Evolutionary conservation across 2,797 vertebrate genomes (phyloP).

Genomic region (Microctenopoma steveboyesi): DNA sequence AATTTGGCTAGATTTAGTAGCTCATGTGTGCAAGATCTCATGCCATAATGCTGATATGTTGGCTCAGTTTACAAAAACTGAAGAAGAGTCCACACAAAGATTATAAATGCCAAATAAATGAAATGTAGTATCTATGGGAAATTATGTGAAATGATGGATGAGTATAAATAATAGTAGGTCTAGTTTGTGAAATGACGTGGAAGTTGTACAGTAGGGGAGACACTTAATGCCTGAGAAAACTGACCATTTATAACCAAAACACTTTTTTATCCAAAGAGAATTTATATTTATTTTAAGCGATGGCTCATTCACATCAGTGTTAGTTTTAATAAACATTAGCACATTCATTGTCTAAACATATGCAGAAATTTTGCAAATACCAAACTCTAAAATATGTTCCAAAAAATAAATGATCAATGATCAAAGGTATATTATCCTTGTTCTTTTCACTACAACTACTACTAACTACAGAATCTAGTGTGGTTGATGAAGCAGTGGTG

Average conservation of each 20-base stretch:
- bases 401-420: background rate
- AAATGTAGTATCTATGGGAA: background rate
- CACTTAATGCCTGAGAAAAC: background rate
- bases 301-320: too few relatives aligned
- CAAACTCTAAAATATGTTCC: background rate
- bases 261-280: background rate
- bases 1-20: background rate
- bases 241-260: background rate
- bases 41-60: background rate
- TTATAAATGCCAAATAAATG: slow-evolving; percentile 1
- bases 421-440: background rate
- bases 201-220: background rate
- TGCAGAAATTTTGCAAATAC: background rate
- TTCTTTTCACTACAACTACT: background rate
- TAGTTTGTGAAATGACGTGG: background rate
- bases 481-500: background rate
- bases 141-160: background rate
- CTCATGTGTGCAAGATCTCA: background rate
- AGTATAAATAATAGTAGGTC: background rate
- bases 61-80: background rate
- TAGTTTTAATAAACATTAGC: too few relatives aligned
- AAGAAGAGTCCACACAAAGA: background rate
- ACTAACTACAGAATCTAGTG: background rate
- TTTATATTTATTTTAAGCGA: background rate
- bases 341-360: background rate